A percentile compares a stretch with the other conserved stretches of the same genome.
Evolutionary conservation across 1,140 invertebrate genomes (phyloP).

Genomic region (Eubasilissa regina): DNA sequence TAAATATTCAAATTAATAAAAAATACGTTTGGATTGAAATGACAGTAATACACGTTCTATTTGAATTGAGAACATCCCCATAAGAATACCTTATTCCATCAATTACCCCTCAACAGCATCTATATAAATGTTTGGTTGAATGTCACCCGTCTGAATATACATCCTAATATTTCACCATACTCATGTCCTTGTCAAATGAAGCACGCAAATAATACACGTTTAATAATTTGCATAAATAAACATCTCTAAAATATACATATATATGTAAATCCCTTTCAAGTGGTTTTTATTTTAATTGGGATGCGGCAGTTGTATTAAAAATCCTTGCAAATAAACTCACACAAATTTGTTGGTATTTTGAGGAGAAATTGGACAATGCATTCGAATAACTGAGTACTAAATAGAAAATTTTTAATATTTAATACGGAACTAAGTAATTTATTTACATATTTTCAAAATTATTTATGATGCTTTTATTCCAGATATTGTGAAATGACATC

Average conservation of each 20-base stretch:
- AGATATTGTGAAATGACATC: no score
- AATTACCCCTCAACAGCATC: background rate
- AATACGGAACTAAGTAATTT: no score
- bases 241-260: constrained; percentile 5
- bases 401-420: no score
- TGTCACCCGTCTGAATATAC: background rate
- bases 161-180: background rate
- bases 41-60: background rate
- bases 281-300: constrained; percentile 14
- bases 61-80: background rate
- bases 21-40: no score
- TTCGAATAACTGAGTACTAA: no score
- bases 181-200: constrained; percentile 28
- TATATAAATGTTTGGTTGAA: background rate
- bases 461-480: no score
- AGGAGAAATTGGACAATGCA: no score
- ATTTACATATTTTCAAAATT: no score
- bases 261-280: background rate
- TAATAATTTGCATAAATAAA: constrained; percentile 35
- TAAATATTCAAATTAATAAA: no score
- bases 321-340: background rate
- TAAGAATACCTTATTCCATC: no score
- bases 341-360: no score
- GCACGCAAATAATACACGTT: background rate
- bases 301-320: background rate